Conservation (phyloP, 2,888 invertebrate species). For the Oscheius myriophilus region DNA sequence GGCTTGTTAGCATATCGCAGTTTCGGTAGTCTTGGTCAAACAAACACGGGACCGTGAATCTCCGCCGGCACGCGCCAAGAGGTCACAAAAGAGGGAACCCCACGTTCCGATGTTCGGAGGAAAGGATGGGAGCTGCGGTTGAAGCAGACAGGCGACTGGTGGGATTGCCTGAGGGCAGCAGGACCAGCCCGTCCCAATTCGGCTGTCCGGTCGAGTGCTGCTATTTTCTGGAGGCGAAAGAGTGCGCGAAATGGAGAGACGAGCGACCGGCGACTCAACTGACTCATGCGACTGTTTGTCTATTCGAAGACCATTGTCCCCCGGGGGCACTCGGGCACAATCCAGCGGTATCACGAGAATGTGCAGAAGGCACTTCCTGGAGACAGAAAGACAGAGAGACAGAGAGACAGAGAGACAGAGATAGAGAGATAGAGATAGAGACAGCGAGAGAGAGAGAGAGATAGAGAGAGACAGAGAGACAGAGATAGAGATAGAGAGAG, state of each 20-base stretch:
- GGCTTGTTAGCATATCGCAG: too few relatives aligned
- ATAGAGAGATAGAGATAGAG: too few relatives aligned
- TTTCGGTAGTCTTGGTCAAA: not conserved
- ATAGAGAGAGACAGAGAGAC: too few relatives aligned
- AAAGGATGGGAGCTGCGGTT: conserved; percentile 12
- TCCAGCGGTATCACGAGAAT: too few relatives aligned
- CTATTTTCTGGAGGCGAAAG: conserved; percentile 26
- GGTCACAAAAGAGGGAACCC: not conserved
- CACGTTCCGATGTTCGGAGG: not conserved
- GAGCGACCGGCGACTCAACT: conserved; percentile 17
- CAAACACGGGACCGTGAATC: not conserved
- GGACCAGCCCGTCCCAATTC: conserved; percentile 29
- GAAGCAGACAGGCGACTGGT: conserved; percentile 1
- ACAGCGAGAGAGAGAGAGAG: too few relatives aligned
- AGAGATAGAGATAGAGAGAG: too few relatives aligned
- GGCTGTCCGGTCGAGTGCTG: conserved; percentile 27
- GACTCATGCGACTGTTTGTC: conserved; percentile 29
- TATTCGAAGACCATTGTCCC: conserved; percentile 28
- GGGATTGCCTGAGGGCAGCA: not conserved
- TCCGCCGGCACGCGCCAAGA: conserved; percentile 4
- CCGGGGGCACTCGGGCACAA: not conserved
- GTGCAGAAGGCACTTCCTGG: too few relatives aligned
- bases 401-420: too few relatives aligned
- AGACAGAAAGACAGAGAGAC: too few relatives aligned
- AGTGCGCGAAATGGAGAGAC: conserved; percentile 12